Evolutionary conservation across 2,888 invertebrate genomes (phyloP), one percentile per base, ranked within the genome.

Genomic region (Liposcelis brunnea): DNA sequence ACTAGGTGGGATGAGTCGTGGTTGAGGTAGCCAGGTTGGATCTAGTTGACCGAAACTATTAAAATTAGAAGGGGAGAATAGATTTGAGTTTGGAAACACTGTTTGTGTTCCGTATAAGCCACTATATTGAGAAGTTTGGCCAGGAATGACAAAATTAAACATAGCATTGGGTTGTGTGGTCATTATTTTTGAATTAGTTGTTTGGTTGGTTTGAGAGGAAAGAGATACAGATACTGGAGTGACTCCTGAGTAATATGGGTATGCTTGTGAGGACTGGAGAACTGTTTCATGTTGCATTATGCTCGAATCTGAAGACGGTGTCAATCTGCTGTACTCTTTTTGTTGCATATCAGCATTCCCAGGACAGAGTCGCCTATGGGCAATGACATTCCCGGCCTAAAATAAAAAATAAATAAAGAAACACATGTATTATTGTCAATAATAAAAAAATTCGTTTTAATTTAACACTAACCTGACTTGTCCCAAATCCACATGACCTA

Each of bases 81-180:
- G 31, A 6, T 42, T 21, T 2, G 46, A 35, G 35, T 43, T 43
- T 14, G 42, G 34, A 31, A 35, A 46, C 2, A 42, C 46, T 26
- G 43, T 43, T 18, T 46, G 46, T 21, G 34, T 32, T 32, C 46
- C 42, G 15, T 46, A 46, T 10, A 46, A 31, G 6, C 46, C 43
- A 33, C 42, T 42, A 34, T 46, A 46, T 31, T 46, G 42, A 12
- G 33, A 34, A 12, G 21, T 46, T 26, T 46, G 46, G n/a, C 42
- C 7, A 6, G 43, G 12, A 4, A 46, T 14, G 3, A 46, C 42
- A 18, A 42, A 42, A 35, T 33, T 46, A 26, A 43, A 46, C 11
- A 46, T 43, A 8, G 46, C 26, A 11, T 42, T 42, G 26, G 42
- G 46, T 12, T 42, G 42, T 8, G 42, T 26, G 14, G 21, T 43